These are phyloP conservation scores for Gopherus evgoodei DNA, from an alignment of 2,113 vertebrate species.

Conservation along the genomic window DNA sequence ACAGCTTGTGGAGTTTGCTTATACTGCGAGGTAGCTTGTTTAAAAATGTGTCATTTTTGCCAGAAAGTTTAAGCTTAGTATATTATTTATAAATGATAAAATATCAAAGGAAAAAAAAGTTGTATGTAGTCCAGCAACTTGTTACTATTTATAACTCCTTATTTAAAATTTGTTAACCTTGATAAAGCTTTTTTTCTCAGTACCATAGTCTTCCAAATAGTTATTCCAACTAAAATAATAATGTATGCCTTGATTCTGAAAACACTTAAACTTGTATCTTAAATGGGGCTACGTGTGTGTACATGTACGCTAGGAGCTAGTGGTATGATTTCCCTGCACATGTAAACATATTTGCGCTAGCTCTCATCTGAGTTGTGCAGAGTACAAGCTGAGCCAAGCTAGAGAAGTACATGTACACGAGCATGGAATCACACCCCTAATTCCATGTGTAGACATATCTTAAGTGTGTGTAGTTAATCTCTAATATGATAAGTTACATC, in stretches of 20 bases:
- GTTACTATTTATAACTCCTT: neutral
- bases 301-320: neutral
- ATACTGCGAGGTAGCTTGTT: conserved; percentile 90
- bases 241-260: neutral
- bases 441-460: neutral
- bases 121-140: conserved; percentile 18
- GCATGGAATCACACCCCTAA: neutral
- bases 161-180: neutral
- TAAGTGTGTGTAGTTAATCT: neutral
- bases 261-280: neutral
- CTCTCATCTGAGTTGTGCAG: neutral
- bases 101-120: conserved; percentile 12
- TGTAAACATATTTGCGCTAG: neutral
- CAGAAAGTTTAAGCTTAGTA: neutral
- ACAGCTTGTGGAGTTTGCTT: conserved; percentile 95
- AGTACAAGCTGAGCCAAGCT: neutral
- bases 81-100: conserved; percentile 7
- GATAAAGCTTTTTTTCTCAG: neutral
- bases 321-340: no score
- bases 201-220: neutral
- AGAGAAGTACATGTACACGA: neutral
- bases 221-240: neutral
- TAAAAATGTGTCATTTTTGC: neutral
- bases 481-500: neutral
- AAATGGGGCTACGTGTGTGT: neutral